Percentiles rank a stretch among this genome's conserved stretches.
These are phyloP conservation scores for Heliconius eleuchia DNA, from an alignment of 1,140 invertebrate genomes.

Conservation along the genomic window DNA sequence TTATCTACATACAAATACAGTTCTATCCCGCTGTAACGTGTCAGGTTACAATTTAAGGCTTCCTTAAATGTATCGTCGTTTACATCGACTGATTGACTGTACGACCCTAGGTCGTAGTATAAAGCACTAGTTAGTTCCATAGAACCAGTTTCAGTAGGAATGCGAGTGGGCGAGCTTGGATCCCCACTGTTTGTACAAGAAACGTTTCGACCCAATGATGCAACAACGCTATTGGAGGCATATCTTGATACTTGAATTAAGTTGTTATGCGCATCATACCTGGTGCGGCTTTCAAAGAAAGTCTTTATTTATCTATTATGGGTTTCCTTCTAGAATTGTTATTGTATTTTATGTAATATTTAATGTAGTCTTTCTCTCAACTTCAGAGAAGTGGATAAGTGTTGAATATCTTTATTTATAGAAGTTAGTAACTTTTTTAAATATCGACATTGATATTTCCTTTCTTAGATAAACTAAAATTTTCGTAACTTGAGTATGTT, in stretches of 20 bases:
- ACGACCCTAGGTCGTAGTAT: slow-evolving; percentile 40
- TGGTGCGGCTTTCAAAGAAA: slow-evolving; percentile 6
- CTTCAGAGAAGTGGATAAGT: not conserved
- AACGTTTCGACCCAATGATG: slow-evolving; percentile 41
- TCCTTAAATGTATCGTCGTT: slow-evolving; percentile 19
- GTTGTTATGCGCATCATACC: slow-evolving; percentile 30
- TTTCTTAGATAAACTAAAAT: too few species aligned
- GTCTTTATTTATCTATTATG: slow-evolving; percentile 12
- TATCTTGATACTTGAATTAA: slow-evolving; percentile 34
- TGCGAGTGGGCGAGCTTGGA: slow-evolving; percentile 59
- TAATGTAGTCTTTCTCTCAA: not conserved
- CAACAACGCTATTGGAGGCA: slow-evolving; percentile 29
- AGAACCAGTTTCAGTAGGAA: slow-evolving; percentile 60
- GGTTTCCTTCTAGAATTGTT: slow-evolving; percentile 6
- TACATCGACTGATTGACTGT: slow-evolving; percentile 16
- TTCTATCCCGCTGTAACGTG: slow-evolving; percentile 2
- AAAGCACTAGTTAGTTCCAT: slow-evolving; percentile 45
- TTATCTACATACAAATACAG: slow-evolving; percentile 3
- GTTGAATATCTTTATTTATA: not conserved
- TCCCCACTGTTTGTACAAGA: slow-evolving; percentile 56
- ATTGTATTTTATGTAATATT: not conserved
- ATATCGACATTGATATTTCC: too few species aligned
- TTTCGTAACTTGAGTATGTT: too few species aligned
- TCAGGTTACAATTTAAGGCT: slow-evolving; percentile 1
- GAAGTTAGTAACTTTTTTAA: not conserved